phyloP scores from a whole-genome alignment of 2,797 vertebrate species.

The Ciconia nigra region DNA sequence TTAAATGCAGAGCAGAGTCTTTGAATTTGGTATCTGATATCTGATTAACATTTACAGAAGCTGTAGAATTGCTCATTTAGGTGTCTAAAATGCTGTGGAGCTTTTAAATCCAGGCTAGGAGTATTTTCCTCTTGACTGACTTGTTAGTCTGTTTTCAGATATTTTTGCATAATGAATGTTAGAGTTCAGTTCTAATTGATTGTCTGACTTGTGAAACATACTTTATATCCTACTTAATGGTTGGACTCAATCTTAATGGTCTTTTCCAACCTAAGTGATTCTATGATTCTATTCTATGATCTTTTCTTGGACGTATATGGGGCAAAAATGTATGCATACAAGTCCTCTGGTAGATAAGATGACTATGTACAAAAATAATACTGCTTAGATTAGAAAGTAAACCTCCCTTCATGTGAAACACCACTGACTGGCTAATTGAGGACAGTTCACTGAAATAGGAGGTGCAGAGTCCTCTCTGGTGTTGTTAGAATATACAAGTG shows the following conservation, averaged over 20 bases:
- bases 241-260: background rate
- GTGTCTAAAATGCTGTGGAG: background rate
- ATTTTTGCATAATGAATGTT: background rate
- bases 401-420: background rate
- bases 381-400: background rate
- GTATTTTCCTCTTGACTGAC: background rate
- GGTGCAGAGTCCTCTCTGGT: background rate
- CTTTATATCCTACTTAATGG: background rate
- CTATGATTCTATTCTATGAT: background rate
- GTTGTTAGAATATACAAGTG: background rate
- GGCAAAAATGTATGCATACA: background rate
- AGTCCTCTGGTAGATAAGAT: background rate
- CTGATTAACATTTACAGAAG: background rate
- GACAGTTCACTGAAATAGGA: background rate
- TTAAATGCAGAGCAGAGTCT: background rate
- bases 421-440: background rate
- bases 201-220: background rate
- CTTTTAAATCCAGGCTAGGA: background rate
- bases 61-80: background rate
- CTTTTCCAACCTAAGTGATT: background rate
- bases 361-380: background rate
- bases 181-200: background rate
- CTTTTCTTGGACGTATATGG: background rate
- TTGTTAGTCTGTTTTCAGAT: background rate
- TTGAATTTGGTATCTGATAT: background rate